These are phyloP conservation scores for Schmidtea mediterranea DNA, from an alignment of 1,140 invertebrate species.

Conservation along the genomic window DNA sequence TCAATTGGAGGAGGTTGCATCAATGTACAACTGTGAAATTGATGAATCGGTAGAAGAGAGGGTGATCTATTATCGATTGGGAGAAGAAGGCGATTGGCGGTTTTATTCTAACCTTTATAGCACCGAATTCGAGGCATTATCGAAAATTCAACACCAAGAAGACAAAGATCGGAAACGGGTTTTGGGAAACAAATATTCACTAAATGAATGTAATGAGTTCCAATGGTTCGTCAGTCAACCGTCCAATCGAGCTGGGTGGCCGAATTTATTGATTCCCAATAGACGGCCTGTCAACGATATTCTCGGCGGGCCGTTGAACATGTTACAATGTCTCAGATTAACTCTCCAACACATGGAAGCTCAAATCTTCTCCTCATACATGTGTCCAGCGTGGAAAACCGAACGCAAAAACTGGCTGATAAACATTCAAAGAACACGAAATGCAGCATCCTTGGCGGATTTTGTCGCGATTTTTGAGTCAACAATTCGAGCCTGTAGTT, in stretches of 20 bases:
- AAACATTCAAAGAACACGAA: background rate
- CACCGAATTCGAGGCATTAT: background rate
- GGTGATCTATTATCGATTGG: background rate
- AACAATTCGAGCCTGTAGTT: background rate
- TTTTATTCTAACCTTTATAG: background rate
- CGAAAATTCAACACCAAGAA: background rate
- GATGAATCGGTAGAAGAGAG: too few relatives aligned
- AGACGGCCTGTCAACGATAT: too few relatives aligned
- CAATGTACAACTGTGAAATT: too few relatives aligned
- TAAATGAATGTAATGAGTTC: background rate
- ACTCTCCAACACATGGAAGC: too few relatives aligned
- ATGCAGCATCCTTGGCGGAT: background rate
- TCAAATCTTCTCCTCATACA: too few relatives aligned
- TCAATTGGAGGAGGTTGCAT: too few relatives aligned
- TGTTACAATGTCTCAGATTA: too few relatives aligned
- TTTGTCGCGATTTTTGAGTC: background rate
- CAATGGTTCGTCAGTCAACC: too few relatives aligned
- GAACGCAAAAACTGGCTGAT: background rate
- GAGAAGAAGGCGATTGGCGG: conserved; percentile 1
- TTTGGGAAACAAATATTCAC: background rate
- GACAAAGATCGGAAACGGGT: background rate
- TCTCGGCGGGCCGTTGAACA: too few relatives aligned
- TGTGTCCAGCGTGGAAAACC: background rate
- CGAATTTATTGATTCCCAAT: too few relatives aligned
- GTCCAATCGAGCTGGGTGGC: too few relatives aligned